Base-by-base conservation (phyloP, 2,113 vertebrate species). In the Daphoenositta chrysoptera region DNA sequence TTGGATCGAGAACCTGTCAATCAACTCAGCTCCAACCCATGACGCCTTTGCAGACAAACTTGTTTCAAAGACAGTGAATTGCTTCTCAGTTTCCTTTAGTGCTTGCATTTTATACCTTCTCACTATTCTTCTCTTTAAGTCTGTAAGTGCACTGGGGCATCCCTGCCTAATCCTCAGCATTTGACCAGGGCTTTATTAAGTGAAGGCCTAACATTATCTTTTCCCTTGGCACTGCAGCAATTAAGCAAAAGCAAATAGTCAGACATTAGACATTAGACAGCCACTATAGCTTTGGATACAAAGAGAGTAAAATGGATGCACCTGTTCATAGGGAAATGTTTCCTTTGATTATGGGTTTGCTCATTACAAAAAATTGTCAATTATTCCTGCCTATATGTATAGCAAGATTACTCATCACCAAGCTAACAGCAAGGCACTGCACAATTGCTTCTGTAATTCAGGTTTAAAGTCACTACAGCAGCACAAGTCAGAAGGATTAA, bases 401-500 rank as follows among this genome's bases (percentile, higher is more conserved):
- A 86, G 65, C 64, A 70, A 73, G 39, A 75, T 86, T 68, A 73
- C 35, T 92, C 63, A 63, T 82, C 26, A 11, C 45, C 56, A 72
- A 31, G 26, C 70, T 75, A 91, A 81, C 35, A 90, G 64, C 76
- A 84, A 89, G 53, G 56, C 8, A 4, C 54, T 82, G 60, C 69
- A 78, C 35, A 60, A 28, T 61, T 77, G 20, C 39, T 93, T 91
- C 87, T 89, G 68, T 79, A 94, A 94, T 80, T 95, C 84, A 90
- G 28, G 9, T 82, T 91, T 75, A 60, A 65, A 89, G 45, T 60
- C 73, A 69, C 78, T 69, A 68, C 37, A 93, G 80, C 79, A 93
- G 51, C 56, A 44, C 45, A 2, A 85, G 7, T 40, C 42, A 68
- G 68, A 93, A 93, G 54, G 83, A 78, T 92, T 80, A 88, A 93